These are phyloP conservation scores for Dendrocincla tyrannina DNA, from an alignment of 2,797 vertebrate species.

Conservation along the genomic window DNA sequence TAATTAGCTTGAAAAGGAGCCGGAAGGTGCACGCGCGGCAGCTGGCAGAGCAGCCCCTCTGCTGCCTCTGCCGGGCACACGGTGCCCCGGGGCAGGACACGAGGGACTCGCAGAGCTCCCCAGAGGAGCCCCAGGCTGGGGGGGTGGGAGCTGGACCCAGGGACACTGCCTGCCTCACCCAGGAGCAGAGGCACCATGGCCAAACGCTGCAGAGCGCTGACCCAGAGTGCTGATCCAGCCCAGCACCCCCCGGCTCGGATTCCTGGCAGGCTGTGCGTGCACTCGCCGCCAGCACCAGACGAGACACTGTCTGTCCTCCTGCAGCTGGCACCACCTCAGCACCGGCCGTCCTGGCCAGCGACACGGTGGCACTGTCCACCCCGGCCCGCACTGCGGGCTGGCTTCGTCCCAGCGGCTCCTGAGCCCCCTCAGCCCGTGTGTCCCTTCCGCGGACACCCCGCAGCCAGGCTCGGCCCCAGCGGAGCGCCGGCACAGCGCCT, in stretches of 20 bases:
- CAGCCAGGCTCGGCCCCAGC: background rate
- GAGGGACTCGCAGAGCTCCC: background rate
- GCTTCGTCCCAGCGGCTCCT: fast-evolving
- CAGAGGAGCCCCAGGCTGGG: fast-evolving
- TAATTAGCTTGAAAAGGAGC: background rate
- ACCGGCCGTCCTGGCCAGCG: background rate
- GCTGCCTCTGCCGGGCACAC: background rate
- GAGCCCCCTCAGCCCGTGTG: fast-evolving
- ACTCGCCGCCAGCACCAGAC: background rate
- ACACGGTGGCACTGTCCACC: background rate
- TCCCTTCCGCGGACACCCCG: fast-evolving
- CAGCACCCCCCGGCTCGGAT: fast-evolving
- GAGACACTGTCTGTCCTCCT: background rate
- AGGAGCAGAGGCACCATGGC: background rate
- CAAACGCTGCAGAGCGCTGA: background rate
- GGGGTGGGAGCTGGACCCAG: background rate
- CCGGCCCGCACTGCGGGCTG: background rate
- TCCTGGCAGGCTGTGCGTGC: background rate
- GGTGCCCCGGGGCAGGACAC: fast-evolving
- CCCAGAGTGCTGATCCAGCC: background rate
- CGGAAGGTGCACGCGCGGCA: background rate
- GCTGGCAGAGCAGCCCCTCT: background rate
- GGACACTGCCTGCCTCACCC: fast-evolving
- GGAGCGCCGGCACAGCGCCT: fast-evolving
- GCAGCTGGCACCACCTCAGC: background rate